Percentiles rank a stretch among this genome's conserved stretches.
phyloP scores from a whole-genome alignment of 2,797 vertebrate genomes.

The Nothura maculosa region DNA sequence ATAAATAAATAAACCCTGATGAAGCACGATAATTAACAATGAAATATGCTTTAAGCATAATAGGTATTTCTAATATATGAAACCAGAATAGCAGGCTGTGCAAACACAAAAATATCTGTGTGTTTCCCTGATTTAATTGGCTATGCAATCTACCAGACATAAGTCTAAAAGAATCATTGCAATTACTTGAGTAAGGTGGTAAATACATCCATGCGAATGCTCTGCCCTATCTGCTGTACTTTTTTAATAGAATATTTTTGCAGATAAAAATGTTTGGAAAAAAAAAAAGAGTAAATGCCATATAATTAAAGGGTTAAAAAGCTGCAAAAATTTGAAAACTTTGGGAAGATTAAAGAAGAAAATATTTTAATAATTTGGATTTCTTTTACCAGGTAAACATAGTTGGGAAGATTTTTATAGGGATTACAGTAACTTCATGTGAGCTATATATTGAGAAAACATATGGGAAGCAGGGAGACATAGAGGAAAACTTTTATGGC shows the following conservation, averaged over 20 bases:
- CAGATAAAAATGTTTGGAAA: rapidly evolving
- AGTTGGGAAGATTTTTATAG: not conserved
- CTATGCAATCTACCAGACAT: not conserved
- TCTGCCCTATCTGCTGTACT: not conserved
- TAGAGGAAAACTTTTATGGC: not conserved
- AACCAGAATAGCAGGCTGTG: not conserved
- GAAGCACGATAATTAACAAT: not conserved
- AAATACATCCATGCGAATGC: not conserved
- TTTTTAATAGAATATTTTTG: not conserved
- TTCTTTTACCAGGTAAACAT: not conserved
- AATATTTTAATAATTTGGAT: not conserved
- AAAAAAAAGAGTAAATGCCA: not conserved
- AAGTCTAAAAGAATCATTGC: not conserved
- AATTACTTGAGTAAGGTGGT: not conserved
- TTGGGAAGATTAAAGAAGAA: rapidly evolving
- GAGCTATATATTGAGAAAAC: not conserved
- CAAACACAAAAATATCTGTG: not conserved
- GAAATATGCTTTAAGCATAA: not conserved
- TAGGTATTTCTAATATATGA: not conserved
- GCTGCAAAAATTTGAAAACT: not conserved
- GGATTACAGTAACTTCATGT: not conserved
- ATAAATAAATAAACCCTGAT: not conserved
- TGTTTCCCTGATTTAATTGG: not conserved
- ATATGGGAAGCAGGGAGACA: not conserved
- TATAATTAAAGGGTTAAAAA: not conserved